Evolutionary conservation across 2,888 invertebrate species (phyloP).

Genomic region (Epirrita christyi): DNA sequence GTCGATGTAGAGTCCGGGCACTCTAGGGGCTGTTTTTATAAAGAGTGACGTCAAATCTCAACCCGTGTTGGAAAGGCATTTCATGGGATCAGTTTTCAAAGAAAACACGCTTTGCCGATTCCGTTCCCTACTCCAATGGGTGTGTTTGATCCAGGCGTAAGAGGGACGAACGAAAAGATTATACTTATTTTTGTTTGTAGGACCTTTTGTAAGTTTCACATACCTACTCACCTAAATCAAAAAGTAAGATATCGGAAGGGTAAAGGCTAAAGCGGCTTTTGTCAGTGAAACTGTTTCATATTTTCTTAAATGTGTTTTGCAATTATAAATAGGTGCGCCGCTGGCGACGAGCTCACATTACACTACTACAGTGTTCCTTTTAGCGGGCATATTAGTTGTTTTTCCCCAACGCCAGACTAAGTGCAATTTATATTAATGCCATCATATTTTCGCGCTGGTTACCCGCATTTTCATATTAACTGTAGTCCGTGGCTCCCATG

Average conservation of each 20-base stretch:
- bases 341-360: constrained; percentile 44
- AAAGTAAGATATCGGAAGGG: constrained; percentile 16
- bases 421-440: constrained; percentile 81
- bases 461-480: constrained; percentile 80
- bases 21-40: constrained; percentile 44
- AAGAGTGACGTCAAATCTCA: constrained; percentile 47
- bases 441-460: constrained; percentile 79
- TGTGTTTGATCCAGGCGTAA: constrained; percentile 46
- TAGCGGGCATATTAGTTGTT: constrained; percentile 61
- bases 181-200: constrained; percentile 47
- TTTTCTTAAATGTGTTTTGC: constrained; percentile 18
- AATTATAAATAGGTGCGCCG: constrained; percentile 34
- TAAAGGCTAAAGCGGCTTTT: constrained; percentile 11
- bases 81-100: constrained; percentile 64
- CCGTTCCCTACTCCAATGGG: constrained; percentile 49
- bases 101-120: constrained; percentile 61
- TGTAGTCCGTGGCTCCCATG: constrained; percentile 66
- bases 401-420: constrained; percentile 64
- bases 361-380: constrained; percentile 42
- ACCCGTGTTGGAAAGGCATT: constrained; percentile 51
- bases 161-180: constrained; percentile 50
- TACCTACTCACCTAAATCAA: constrained; percentile 25
- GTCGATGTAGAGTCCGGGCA: constrained; percentile 4
- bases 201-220: constrained; percentile 31
- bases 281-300: constrained; percentile 5